A percentile compares a stretch with the other conserved stretches of the same genome.
phyloP scores from a whole-genome alignment of 2,113 vertebrate species.

The Dunckerocampus dactyliophorus region DNA sequence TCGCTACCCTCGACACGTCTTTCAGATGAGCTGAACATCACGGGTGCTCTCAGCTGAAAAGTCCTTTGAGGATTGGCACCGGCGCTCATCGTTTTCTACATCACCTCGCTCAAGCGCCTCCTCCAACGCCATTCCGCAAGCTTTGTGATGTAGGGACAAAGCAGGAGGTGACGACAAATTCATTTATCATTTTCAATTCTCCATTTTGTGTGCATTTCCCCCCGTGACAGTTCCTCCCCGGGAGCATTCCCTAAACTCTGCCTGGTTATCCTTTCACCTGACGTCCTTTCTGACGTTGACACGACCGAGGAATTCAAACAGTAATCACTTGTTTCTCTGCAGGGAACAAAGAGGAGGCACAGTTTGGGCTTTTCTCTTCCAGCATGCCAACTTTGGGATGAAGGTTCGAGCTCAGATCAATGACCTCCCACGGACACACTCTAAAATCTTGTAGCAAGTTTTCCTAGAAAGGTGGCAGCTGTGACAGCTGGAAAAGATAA shows the following conservation, averaged over 20 bases:
- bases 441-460: too few relatives aligned
- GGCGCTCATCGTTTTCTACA: constrained; percentile 39
- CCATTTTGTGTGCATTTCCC: not conserved
- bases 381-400: too few relatives aligned
- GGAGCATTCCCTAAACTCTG: constrained; percentile 9
- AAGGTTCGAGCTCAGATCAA: too few relatives aligned
- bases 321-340: not conserved
- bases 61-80: constrained; percentile 37
- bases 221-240: not conserved
- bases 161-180: constrained; percentile 27
- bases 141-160: constrained; percentile 61
- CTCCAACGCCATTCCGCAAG: constrained; percentile 26
- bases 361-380: too few relatives aligned
- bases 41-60: constrained; percentile 10
- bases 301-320: not conserved
- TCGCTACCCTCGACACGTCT: not conserved
- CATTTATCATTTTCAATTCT: constrained; percentile 39
- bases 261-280: not conserved
- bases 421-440: too few relatives aligned
- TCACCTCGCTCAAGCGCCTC: constrained; percentile 50
- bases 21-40: constrained; percentile 8
- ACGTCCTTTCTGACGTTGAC: not conserved
- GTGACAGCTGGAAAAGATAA: too few relatives aligned
- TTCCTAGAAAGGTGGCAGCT: too few relatives aligned
- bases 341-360: not conserved